phyloP scores from a whole-genome alignment of 2,113 vertebrate species.

The Toxotes jaculatrix region DNA sequence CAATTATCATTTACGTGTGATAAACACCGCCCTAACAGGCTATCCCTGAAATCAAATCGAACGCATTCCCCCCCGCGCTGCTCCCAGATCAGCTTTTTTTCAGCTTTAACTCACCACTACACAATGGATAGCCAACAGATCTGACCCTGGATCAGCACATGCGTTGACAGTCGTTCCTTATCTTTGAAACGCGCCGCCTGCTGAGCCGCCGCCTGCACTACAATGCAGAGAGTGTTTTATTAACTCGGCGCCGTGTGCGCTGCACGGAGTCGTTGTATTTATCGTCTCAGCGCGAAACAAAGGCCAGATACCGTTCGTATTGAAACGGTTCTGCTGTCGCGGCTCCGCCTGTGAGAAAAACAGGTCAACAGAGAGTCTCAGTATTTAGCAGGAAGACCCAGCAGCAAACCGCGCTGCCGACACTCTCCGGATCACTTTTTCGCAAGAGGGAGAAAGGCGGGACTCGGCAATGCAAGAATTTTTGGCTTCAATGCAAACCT shows the following conservation, averaged over 20 bases:
- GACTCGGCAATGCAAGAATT: slow-evolving; percentile 68
- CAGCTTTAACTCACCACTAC: rapidly evolving
- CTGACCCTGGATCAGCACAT: slow-evolving; percentile 42
- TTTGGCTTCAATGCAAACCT: slow-evolving; percentile 39
- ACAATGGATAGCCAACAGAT: rapidly evolving
- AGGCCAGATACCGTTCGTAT: rapidly evolving
- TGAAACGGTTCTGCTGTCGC: background rate
- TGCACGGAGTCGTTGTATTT: rapidly evolving
- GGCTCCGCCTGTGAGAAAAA: background rate
- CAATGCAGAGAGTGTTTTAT: slow-evolving; percentile 42
- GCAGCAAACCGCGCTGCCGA: background rate
- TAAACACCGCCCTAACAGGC: slow-evolving; percentile 22
- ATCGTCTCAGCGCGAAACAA: background rate
- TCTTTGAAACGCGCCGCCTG: slow-evolving; percentile 34
- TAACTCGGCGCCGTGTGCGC: too few species aligned
- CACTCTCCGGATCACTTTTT: slow-evolving; percentile 57
- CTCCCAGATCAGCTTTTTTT: slow-evolving; percentile 31
- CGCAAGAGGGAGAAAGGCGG: slow-evolving; percentile 66
- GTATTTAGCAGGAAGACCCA: slow-evolving; percentile 83
- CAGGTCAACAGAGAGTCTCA: slow-evolving; percentile 51
- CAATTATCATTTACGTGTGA: rapidly evolving
- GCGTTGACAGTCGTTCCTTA: background rate
- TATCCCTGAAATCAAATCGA: rapidly evolving
- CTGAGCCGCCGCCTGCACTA: background rate
- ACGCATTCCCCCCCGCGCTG: background rate